These are phyloP conservation scores for Pangasius krempfi DNA, from an alignment of 2,797 vertebrate genomes.

Conservation along the genomic window DNA sequence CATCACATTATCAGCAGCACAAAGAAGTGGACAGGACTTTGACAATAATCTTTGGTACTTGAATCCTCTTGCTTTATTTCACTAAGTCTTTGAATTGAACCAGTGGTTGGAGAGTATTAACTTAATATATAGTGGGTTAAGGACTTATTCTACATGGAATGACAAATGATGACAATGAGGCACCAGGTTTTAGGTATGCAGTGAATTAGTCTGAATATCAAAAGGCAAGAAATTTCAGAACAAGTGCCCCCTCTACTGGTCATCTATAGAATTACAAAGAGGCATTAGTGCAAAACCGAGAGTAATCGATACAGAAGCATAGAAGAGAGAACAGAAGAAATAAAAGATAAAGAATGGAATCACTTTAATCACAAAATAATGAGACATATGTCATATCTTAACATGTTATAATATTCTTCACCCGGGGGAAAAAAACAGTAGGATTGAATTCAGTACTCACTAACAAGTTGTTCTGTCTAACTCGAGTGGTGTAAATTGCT, in stretches of 20 bases:
- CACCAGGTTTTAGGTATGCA: not conserved
- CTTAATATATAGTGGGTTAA: not conserved
- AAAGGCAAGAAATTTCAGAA: conserved; percentile 7
- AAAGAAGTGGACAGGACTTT: conserved; percentile 13
- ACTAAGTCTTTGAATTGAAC: not conserved
- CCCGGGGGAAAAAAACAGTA: not conserved
- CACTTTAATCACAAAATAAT: not conserved
- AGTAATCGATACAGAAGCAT: not conserved
- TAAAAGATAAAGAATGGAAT: not conserved
- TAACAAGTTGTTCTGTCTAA: not conserved
- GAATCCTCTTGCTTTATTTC: not conserved
- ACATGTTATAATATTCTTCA: not conserved
- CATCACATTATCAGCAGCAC: conserved; percentile 2
- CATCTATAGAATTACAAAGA: conserved; percentile 14
- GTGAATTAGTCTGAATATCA: not conserved
- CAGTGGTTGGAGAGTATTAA: not conserved
- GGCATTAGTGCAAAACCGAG: no score
- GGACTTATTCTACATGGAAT: not conserved
- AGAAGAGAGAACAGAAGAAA: not conserved
- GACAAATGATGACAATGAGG: conserved; percentile 8
- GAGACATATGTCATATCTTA: not conserved
- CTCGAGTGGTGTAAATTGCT: not conserved
- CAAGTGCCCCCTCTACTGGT: conserved; percentile 53
- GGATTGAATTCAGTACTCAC: not conserved
- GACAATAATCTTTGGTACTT: not conserved